Conservation (phyloP, 1,140 invertebrate genomes). For the Paracyclopina nana region DNA sequence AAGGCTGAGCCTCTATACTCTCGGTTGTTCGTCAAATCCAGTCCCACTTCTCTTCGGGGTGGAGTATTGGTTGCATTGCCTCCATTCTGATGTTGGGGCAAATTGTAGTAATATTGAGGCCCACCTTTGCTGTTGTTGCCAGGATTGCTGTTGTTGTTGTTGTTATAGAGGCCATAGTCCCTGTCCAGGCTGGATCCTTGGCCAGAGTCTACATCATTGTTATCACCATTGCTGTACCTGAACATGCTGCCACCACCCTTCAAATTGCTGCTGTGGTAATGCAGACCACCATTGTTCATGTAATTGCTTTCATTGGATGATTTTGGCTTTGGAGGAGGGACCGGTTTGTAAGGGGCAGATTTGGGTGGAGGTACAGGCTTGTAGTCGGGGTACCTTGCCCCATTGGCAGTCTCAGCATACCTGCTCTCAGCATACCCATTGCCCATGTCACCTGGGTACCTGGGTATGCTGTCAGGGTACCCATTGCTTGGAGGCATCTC, state of each 20-base stretch:
- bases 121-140: not conserved
- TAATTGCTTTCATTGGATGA: slow-evolving; percentile 38
- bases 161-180: slow-evolving; percentile 22
- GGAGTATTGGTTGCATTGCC: slow-evolving; percentile 27
- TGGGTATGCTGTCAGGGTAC: too few relatives aligned
- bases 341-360: slow-evolving; percentile 51
- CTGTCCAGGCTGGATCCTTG: slow-evolving; percentile 31
- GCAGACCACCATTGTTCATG: slow-evolving; percentile 20
- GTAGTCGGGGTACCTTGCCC: slow-evolving; percentile 25
- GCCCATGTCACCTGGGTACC: too few relatives aligned
- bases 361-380: slow-evolving; percentile 29
- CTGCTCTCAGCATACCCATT: too few relatives aligned
- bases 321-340: slow-evolving; percentile 73
- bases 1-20: slow-evolving; percentile 84
- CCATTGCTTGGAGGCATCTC: too few relatives aligned
- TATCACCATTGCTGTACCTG: slow-evolving; percentile 22
- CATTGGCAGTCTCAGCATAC: too few relatives aligned
- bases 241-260: too few relatives aligned
- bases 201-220: slow-evolving; percentile 29
- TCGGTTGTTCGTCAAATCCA: slow-evolving; percentile 57
- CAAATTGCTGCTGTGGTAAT: too few relatives aligned
- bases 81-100: slow-evolving; percentile 31
- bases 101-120: slow-evolving; percentile 38
- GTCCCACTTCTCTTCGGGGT: slow-evolving; percentile 29
- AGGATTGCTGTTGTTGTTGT: slow-evolving; percentile 1